Base-by-base conservation (phyloP, 2,888 invertebrate species). In the Chrysolina americana region DNA sequence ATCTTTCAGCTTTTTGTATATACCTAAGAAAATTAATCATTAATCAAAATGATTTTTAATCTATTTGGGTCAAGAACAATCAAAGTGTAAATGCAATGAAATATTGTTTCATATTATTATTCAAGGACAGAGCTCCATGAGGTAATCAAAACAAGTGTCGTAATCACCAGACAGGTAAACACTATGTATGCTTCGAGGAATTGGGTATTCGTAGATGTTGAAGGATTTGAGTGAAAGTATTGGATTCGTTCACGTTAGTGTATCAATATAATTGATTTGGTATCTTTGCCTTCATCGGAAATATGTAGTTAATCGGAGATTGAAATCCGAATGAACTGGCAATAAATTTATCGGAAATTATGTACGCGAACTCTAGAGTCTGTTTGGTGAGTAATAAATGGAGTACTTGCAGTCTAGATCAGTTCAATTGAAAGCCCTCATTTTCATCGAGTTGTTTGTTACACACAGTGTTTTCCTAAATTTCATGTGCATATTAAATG, bases 61-160 rank as follows among this genome's bases (percentile, higher is more conserved):
- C 36, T 15, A 59, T 28, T 59, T 15, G 59, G 23, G 59, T 59
- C 59, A 59, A 28, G 59, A 59, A 15, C 59, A 28, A 59, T 59
- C 15, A n/a, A 3, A 59, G 1, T 59, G 0, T 59, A n/a, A 59
- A 59, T 36, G 2, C 9, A 59, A 28, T 59, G 28, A 6, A 28
- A 9, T 36, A 15, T 23, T 28, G 6, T n/a, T 59, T 36, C 36
- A 15, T 15, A 36, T 59, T 59, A n/a, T 28, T 59, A 59, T 28
- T 59, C 59, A 59, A 28, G 59, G 28, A 28, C 59, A 59, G 0
- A 4, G 28, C 36, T 28, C 2, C 19, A 6, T 19, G 28, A 28
- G 36, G 15, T 10, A 36, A 59, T n/a, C 59, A 28, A 59, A 59
- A 59, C 59, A 28, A 59, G 53, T 59, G 59, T 59, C 8, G 59